These are phyloP conservation scores for Balaenoptera acutorostrata DNA, from an alignment of 2,113 vertebrate species.

Conservation along the genomic window DNA sequence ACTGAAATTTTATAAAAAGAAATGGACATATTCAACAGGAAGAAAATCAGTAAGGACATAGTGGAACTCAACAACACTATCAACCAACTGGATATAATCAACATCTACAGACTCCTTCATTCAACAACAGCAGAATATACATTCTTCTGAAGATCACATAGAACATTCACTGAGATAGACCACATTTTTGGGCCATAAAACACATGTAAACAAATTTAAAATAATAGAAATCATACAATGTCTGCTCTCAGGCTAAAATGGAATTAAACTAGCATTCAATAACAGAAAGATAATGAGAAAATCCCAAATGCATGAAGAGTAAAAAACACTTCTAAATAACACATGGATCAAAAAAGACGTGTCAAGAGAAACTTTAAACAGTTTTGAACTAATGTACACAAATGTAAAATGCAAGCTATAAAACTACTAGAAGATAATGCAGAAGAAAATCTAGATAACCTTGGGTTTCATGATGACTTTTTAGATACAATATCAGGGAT, in stretches of 20 bases:
- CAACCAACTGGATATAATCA: not conserved
- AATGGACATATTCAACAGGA: not conserved
- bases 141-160: not conserved
- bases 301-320: not conserved
- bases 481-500: not conserved
- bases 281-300: not conserved
- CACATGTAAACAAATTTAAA: not conserved
- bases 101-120: not conserved
- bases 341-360: not conserved
- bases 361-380: not conserved
- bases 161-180: not conserved
- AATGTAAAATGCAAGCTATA: not conserved
- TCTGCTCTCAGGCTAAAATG: not conserved
- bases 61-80: not conserved
- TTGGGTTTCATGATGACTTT: not conserved
- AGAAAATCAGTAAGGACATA: not conserved
- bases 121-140: not conserved
- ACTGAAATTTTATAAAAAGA: not conserved
- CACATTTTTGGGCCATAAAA: not conserved
- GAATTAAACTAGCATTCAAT: not conserved
- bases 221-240: not conserved
- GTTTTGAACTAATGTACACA: not conserved
- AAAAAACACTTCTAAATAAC: not conserved
- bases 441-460: not conserved
- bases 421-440: not conserved